These are phyloP conservation scores for Ammodytes dubius DNA, from an alignment of 2,113 vertebrate species.

Conservation along the genomic window DNA sequence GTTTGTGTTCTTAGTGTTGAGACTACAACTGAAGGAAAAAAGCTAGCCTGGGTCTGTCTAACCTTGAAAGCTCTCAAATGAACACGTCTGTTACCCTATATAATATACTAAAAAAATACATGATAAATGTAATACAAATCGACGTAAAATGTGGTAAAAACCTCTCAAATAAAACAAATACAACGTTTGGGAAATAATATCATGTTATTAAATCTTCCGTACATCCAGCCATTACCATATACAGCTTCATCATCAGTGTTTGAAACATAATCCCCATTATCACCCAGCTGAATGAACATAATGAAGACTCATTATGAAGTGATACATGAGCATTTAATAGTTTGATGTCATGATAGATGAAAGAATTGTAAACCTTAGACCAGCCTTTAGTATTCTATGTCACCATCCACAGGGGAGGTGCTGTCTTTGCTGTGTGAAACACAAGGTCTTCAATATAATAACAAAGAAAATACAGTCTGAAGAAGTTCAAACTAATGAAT, in stretches of 20 bases:
- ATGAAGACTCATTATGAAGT: not conserved
- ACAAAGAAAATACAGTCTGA: not conserved
- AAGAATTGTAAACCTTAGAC: not conserved
- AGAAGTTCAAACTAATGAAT: conserved; percentile 4
- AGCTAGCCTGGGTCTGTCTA: not conserved
- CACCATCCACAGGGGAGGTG: not conserved
- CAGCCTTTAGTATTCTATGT: not conserved
- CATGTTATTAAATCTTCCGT: not conserved
- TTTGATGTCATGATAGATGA: not conserved
- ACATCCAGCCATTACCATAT: not conserved
- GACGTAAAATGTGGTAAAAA: not conserved
- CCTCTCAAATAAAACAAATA: not conserved
- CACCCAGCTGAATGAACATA: not conserved
- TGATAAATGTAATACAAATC: too few species aligned
- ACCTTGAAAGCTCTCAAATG: not conserved
- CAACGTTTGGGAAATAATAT: not conserved
- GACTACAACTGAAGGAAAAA: not conserved
- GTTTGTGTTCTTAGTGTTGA: not conserved
- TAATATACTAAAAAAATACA: too few species aligned
- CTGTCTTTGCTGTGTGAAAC: conserved; percentile 1
- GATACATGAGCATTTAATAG: not conserved
- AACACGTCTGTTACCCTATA: not conserved
- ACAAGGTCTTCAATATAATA: not conserved
- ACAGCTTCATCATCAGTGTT: not conserved
- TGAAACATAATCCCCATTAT: not conserved